Conservation (phyloP, 1,140 invertebrate genomes). For the Drosophila parabipectinata region DNA sequence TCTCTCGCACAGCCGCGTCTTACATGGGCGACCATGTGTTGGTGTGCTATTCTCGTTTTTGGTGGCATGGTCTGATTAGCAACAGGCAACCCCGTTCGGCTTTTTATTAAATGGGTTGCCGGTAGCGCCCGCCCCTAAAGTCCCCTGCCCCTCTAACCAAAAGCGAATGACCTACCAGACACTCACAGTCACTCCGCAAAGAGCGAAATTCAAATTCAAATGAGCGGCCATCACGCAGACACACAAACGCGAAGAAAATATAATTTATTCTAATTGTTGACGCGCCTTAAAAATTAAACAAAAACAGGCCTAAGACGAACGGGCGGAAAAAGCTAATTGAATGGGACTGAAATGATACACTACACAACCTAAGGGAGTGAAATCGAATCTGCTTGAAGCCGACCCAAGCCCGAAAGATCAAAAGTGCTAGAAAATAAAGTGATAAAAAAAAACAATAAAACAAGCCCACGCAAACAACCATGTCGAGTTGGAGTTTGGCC, state of each 20-base stretch:
- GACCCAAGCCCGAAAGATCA: constrained; percentile 22
- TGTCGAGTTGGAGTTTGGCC: constrained; percentile 76
- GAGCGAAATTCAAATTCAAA: constrained; percentile 38
- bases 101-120: constrained; percentile 48
- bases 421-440: constrained; percentile 8
- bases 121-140: neutral
- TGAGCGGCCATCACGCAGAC: constrained; percentile 34
- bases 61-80: constrained; percentile 70
- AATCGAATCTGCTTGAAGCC: constrained; percentile 15
- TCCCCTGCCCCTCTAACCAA: constrained; percentile 12
- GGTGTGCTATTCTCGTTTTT: constrained; percentile 55
- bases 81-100: constrained; percentile 54
- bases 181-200: constrained; percentile 5
- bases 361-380: constrained; percentile 12
- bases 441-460: constrained; percentile 2
- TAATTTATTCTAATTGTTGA: constrained; percentile 53
- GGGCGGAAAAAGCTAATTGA: constrained; percentile 34
- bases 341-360: constrained; percentile 19
- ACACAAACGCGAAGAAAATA: constrained; percentile 21
- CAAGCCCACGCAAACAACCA: constrained; percentile 23
- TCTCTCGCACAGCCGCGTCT: constrained; percentile 12
- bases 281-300: constrained; percentile 32
- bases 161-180: constrained; percentile 52
- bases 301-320: constrained; percentile 39
- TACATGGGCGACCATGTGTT: constrained; percentile 27